Conservation (phyloP, 2,888 invertebrate genomes). For the Synergus umbraculus region DNA sequence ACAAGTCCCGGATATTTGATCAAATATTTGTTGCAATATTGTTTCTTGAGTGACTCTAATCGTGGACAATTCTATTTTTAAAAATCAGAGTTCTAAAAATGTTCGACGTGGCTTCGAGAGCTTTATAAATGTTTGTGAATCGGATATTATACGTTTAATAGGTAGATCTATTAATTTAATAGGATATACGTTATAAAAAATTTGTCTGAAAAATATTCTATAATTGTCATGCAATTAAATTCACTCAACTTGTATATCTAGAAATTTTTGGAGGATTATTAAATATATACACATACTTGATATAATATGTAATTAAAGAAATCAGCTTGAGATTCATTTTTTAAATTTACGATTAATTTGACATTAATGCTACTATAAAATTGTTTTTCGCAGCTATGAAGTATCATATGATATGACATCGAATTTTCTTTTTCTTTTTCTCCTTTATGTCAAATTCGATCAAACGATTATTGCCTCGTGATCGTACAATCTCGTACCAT, state of each 20-base stretch:
- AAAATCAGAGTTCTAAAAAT: constrained; percentile 10
- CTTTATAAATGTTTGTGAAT: neutral
- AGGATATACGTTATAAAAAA: neutral
- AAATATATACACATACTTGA: constrained; percentile 10
- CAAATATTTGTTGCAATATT: neutral
- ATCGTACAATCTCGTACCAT: constrained; percentile 31
- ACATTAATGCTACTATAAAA: neutral
- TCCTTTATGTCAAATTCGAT: constrained; percentile 16
- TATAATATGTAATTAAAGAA: neutral
- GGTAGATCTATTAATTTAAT: too few species aligned
- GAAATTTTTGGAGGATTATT: neutral
- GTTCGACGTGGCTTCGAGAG: neutral
- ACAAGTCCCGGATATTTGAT: neutral
- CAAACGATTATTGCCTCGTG: neutral
- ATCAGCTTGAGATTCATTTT: neutral
- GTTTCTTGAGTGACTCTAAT: neutral
- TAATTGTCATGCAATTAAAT: neutral
- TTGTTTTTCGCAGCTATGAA: neutral
- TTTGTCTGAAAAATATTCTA: neutral
- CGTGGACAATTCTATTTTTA: constrained; percentile 6
- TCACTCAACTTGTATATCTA: neutral
- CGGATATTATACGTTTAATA: neutral
- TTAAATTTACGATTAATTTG: neutral
- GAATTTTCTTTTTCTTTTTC: neutral
- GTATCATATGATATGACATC: neutral